These are phyloP conservation scores for Brachyhypopomus occidentalis DNA, from an alignment of 2,113 vertebrate genomes.

Conservation along the genomic window DNA sequence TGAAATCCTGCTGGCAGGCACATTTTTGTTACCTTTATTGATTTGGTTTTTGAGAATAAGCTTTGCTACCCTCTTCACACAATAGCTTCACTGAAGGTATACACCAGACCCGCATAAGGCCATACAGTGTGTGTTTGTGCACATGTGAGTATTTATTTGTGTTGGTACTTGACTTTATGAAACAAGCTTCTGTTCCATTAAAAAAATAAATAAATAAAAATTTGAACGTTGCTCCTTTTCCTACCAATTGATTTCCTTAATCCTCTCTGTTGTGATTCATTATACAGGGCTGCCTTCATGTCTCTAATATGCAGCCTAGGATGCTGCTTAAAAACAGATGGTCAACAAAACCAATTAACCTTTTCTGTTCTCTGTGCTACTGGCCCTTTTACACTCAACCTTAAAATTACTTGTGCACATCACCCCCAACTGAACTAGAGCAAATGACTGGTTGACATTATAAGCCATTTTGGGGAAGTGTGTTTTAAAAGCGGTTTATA, in stretches of 20 bases:
- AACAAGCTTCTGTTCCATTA: slow-evolving; percentile 69
- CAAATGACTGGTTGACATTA: no score
- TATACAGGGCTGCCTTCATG: slow-evolving; percentile 62
- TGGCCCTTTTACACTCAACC: slow-evolving; percentile 63
- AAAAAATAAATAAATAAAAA: slow-evolving; percentile 19
- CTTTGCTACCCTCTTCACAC: not conserved
- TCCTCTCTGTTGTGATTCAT: slow-evolving; percentile 70
- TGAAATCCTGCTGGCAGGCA: not conserved
- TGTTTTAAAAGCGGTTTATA: no score
- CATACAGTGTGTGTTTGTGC: not conserved
- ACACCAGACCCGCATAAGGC: not conserved
- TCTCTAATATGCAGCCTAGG: slow-evolving; percentile 60
- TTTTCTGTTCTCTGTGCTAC: slow-evolving; percentile 70
- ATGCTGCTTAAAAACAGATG: slow-evolving; percentile 76
- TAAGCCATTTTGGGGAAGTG: no score
- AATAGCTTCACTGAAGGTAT: not conserved
- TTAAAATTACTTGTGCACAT: slow-evolving; percentile 7
- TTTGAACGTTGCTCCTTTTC: slow-evolving; percentile 69
- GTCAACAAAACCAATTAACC: slow-evolving; percentile 86
- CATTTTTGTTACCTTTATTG: slow-evolving; percentile 15
- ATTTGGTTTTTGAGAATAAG: not conserved
- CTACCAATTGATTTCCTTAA: slow-evolving; percentile 70
- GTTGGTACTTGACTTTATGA: slow-evolving; percentile 50
- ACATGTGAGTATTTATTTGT: not conserved
- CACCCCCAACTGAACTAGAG: not conserved